These are phyloP conservation scores for Leucozona laternaria DNA, from an alignment of 2,888 invertebrate genomes.

Conservation along the genomic window DNA sequence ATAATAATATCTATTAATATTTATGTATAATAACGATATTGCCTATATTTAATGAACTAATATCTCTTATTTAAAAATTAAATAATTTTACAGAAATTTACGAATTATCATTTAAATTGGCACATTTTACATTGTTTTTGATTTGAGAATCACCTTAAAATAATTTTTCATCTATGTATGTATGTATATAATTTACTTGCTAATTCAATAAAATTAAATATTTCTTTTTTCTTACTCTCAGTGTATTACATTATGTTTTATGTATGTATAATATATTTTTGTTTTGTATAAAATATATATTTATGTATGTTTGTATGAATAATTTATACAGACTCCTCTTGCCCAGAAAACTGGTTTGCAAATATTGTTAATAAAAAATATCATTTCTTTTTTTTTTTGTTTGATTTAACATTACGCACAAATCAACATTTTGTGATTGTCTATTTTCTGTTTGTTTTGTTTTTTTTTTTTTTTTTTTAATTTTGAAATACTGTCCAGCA, in stretches of 20 bases:
- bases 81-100: constrained; percentile 60
- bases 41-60: constrained; percentile 63
- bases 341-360: constrained; percentile 72
- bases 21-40: constrained; percentile 49
- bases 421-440: constrained; percentile 62
- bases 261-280: constrained; percentile 43
- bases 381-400: constrained; percentile 22
- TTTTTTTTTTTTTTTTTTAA: not conserved
- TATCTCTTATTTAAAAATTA: constrained; percentile 48
- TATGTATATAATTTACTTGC: constrained; percentile 28
- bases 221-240: constrained; percentile 23
- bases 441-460: constrained; percentile 42
- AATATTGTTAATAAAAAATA: constrained; percentile 67
- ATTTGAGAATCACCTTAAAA: constrained; percentile 64
- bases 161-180: no score
- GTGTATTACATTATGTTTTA: constrained; percentile 24
- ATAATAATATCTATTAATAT: constrained; percentile 14
- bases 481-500: constrained; percentile 59
- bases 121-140: constrained; percentile 76
- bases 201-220: constrained; percentile 63
- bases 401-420: constrained; percentile 41
- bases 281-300: constrained; percentile 67
- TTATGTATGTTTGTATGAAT: constrained; percentile 32
- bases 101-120: constrained; percentile 73
- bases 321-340: constrained; percentile 66